Percentiles rank a stretch among this genome's conserved stretches.
Conservation (phyloP, 2,888 invertebrate genomes). For the Trissolcus japonicus region DNA sequence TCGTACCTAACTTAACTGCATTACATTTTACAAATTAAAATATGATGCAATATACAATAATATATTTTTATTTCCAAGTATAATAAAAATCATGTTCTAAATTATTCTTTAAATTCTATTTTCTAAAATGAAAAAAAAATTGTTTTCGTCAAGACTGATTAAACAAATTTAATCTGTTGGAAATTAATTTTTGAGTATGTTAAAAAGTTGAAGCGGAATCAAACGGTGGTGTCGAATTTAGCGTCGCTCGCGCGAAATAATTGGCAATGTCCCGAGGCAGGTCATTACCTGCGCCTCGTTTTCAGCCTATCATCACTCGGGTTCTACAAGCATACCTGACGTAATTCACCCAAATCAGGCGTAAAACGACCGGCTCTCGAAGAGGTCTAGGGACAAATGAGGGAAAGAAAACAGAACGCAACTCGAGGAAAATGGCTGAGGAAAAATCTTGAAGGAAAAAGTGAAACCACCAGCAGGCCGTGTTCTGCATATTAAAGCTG, state of each 20-base stretch:
- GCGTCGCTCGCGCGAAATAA: conserved; percentile 3
- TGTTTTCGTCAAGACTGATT: neutral
- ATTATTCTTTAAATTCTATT: no score
- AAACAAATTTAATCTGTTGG: neutral
- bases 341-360: conserved; percentile 8
- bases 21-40: no score
- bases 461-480: conserved; percentile 4
- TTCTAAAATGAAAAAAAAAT: neutral
- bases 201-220: no score
- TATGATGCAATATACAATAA: no score
- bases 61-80: no score
- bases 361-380: conserved; percentile 7
- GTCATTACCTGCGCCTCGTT: conserved; percentile 20
- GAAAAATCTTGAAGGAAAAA: neutral
- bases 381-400: neutral
- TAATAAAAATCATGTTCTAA: no score
- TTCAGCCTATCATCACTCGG: conserved; percentile 20
- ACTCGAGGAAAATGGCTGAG: neutral
- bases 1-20: no score
- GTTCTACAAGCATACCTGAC: conserved; percentile 5
- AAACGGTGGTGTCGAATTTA: conserved; percentile 7
- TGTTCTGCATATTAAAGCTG: conserved; percentile 36
- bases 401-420: neutral
- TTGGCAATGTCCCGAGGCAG: conserved; percentile 14
- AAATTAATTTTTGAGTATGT: neutral